Evolutionary conservation across 2,888 invertebrate genomes (phyloP).

Genomic region (Tillus elongatus): DNA sequence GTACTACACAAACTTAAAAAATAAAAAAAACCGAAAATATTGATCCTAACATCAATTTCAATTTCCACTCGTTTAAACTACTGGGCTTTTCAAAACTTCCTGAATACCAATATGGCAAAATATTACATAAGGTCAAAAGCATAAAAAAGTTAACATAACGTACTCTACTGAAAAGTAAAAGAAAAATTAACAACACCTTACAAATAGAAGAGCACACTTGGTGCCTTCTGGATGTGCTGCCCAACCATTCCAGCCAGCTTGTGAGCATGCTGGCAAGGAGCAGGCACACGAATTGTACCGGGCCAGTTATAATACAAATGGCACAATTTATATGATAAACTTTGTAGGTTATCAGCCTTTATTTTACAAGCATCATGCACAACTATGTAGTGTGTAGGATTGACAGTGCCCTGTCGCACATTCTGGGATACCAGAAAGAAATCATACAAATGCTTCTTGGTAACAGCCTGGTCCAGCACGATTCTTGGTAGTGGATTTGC

Average conservation of each 20-base stretch:
- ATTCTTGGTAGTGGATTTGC: constrained; percentile 86
- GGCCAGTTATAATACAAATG: constrained; percentile 96
- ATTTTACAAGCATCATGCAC: constrained; percentile 61
- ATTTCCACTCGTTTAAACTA: no score
- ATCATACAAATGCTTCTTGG: constrained; percentile 69
- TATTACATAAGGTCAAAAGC: no score
- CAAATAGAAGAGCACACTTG: constrained; percentile 59
- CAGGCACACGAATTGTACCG: constrained; percentile 86
- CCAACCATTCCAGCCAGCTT: constrained; percentile 83
- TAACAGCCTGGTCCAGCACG: constrained; percentile 72
- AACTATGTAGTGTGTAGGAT: constrained; percentile 85
- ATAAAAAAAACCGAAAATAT: no score
- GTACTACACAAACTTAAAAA: no score
- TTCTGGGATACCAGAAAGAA: constrained; percentile 84
- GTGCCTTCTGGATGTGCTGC: constrained; percentile 61
- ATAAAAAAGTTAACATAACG: no score
- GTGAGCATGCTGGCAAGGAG: constrained; percentile 86
- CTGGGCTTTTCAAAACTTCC: no score
- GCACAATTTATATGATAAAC: constrained; percentile 79
- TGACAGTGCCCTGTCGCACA: constrained; percentile 82
- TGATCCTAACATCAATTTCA: no score
- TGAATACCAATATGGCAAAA: no score
- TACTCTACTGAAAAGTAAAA: no score
- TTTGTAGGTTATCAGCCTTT: constrained; percentile 73
- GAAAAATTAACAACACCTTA: constrained; percentile 36